phyloP scores from a whole-genome alignment of 2,888 invertebrate species.

The Mactromeris polynyma region DNA sequence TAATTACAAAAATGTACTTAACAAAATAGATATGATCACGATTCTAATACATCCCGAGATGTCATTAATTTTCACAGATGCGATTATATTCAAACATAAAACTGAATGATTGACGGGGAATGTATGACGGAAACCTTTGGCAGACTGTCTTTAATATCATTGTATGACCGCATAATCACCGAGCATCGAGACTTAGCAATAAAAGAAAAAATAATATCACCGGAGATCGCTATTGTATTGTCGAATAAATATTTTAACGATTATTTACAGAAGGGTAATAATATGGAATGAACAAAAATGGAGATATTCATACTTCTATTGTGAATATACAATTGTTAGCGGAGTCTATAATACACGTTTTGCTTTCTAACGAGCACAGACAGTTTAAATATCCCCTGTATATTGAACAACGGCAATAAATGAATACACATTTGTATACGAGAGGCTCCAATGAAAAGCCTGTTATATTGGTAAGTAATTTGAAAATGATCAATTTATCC shows the following conservation, averaged over 20 bases:
- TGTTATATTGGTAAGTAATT: not conserved
- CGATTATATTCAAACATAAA: too few species aligned
- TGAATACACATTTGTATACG: not conserved
- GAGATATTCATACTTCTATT: not conserved
- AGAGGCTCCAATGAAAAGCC: not conserved
- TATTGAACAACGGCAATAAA: not conserved
- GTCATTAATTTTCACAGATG: too few species aligned
- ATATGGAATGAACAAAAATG: not conserved
- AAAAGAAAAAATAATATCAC: not conserved
- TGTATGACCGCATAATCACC: not conserved
- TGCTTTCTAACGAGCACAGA: not conserved
- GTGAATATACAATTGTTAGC: not conserved
- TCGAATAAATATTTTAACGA: not conserved
- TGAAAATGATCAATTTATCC: not conserved
- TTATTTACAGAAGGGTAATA: not conserved
- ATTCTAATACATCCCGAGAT: too few species aligned
- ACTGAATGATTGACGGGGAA: too few species aligned
- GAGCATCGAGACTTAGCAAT: not conserved
- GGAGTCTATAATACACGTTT: not conserved
- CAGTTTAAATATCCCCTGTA: not conserved
- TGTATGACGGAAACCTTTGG: too few species aligned
- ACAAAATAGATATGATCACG: too few species aligned
- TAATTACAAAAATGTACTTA: too few species aligned
- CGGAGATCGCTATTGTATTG: not conserved
- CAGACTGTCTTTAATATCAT: too few species aligned